Base-by-base conservation (phyloP, 2,797 vertebrate species). In the Bufotes viridis region DNA sequence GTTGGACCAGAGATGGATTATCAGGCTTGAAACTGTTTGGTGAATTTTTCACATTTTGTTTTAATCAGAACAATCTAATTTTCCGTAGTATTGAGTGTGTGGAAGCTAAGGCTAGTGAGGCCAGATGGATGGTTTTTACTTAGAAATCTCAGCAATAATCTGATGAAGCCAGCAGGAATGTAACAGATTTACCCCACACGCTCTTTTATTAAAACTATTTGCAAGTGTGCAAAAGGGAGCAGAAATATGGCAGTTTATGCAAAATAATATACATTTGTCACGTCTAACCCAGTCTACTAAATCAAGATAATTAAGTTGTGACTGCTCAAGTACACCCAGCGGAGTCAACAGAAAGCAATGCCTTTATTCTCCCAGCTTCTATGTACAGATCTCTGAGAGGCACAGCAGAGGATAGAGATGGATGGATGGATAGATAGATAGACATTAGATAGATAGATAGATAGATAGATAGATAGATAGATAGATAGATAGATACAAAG, bases 1-100 rank as follows among this genome's bases (percentile, higher is more conserved):
- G 93, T 94, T 92, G 92, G 91, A 94, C 92, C 92, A 87, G 92
- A 95, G 95, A 96, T 95, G 93, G 94, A 96, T 95, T 94, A 94
- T 93, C 92, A 93, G 90, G 91, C 92, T 93, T 93, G 93, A 89
- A 93, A 93, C 95, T 94, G 93, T 94, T 95, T 93, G 92, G 91
- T 93, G 92, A 92, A 93, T 94, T 95, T 95, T 94, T 95, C 94
- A 93, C 93, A 93, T 93, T 91, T 93, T 76, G 70, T 55, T 84
- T 61, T 95, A 95, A 95, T 95, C 94, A 95, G 93, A 95, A 94
- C 94, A 95, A 96, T 95, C 94, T 95, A 93, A 95, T 95, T 95
- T 95, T 93, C 94, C 93, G 90, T 95, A 93, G 94, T 92, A 92
- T 94, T 93, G 94, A 94, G 94, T 95, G 91, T 94, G 92, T 91